phyloP scores from a whole-genome alignment of 2,797 vertebrate genomes.

The Manis javanica region DNA sequence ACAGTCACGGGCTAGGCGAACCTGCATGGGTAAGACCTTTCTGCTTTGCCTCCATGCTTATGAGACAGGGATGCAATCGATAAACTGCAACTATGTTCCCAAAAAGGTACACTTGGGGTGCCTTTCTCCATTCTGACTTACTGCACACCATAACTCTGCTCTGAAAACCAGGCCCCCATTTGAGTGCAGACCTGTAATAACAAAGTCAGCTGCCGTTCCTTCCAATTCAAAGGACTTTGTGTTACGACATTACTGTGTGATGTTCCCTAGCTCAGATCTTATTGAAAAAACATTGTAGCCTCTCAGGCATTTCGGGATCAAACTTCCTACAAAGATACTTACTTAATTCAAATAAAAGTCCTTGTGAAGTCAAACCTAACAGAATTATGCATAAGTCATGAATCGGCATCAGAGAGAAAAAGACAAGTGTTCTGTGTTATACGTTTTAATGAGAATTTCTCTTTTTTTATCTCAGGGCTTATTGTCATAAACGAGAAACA shows the following conservation, averaged over 20 bases:
- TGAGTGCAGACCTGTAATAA: rapidly evolving
- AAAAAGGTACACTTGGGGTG: rapidly evolving
- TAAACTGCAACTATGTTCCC: rapidly evolving
- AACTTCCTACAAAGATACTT: no score
- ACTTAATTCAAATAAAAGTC: not conserved
- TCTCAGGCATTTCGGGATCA: not conserved
- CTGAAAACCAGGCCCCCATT: not conserved
- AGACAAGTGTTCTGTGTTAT: not conserved
- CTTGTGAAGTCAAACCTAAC: not conserved
- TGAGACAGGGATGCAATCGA: rapidly evolving
- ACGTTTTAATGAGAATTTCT: not conserved
- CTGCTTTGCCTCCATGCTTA: no score
- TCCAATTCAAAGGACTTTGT: not conserved
- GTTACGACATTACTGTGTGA: rapidly evolving
- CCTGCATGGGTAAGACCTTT: no score
- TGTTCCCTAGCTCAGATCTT: not conserved
- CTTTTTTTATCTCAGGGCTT: not conserved
- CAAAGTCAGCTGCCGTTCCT: no score
- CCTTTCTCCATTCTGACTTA: rapidly evolving
- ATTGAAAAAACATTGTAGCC: no score
- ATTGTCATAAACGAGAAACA: not conserved
- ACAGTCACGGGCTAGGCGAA: rapidly evolving
- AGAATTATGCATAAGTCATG: not conserved
- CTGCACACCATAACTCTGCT: rapidly evolving
- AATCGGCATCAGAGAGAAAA: not conserved